A percentile compares a stretch with the other conserved stretches of the same genome.
Conservation (phyloP, 2,113 vertebrate species). For the Campylorhamphus procurvoides region DNA sequence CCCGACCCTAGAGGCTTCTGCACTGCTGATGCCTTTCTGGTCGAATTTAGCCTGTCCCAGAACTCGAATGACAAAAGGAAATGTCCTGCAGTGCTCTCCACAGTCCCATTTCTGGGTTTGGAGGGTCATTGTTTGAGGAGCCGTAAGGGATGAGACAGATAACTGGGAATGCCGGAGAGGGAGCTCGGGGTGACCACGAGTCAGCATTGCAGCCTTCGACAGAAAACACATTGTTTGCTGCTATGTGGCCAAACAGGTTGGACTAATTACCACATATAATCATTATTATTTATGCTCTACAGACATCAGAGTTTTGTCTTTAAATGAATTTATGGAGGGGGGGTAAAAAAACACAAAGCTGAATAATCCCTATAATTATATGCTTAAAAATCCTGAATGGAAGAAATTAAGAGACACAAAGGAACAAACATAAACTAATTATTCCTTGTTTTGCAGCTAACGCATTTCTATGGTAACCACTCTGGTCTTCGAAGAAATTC, state of each 20-base stretch:
- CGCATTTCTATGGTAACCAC: conserved; percentile 61
- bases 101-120: not conserved
- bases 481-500: conserved; percentile 7
- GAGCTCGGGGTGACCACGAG: not conserved
- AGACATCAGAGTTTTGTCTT: conserved; percentile 71
- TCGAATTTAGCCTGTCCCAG: not conserved
- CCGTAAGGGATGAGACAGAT: not conserved
- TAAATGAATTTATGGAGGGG: conserved; percentile 66
- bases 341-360: not conserved
- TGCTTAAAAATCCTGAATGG: conserved; percentile 69
- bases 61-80: not conserved
- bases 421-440: conserved; percentile 66
- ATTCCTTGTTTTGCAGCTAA: conserved; percentile 63
- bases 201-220: not conserved
- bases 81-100: not conserved
- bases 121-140: not conserved
- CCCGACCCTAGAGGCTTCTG: not conserved
- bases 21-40: not conserved
- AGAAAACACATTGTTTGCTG: conserved; percentile 47
- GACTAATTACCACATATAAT: conserved; percentile 68
- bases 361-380: conserved; percentile 77
- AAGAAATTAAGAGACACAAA: conserved; percentile 75
- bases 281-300: conserved; percentile 60
- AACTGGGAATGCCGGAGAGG: not conserved
- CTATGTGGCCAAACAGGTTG: conserved; percentile 69